Evolutionary conservation across 2,113 vertebrate species (phyloP).

Genomic region (Dasyprocta punctata): DNA sequence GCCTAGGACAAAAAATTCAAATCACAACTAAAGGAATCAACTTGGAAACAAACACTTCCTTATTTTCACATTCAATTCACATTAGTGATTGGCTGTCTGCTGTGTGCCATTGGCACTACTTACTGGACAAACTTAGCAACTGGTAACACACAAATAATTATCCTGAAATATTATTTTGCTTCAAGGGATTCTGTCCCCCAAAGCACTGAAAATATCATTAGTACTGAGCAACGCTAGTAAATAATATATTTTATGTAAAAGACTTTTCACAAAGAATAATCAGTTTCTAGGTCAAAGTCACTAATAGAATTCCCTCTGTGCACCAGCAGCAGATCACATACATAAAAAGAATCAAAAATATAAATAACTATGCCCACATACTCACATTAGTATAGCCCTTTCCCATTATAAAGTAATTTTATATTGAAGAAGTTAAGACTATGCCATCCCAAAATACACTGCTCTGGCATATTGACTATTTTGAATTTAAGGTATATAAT

Average conservation of each 20-base stretch:
- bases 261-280: conserved; percentile 22
- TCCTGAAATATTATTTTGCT: background rate
- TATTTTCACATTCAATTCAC: conserved; percentile 43
- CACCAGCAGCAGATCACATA: background rate
- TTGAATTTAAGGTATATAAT: background rate
- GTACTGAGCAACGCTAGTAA: conserved; percentile 7
- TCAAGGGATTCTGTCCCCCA: conserved; percentile 12
- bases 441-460: background rate
- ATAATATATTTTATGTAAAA: conserved; percentile 5
- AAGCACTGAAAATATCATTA: background rate
- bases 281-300: conserved; percentile 37
- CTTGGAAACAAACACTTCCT: background rate
- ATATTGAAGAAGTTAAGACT: background rate
- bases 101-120: background rate
- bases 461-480: background rate
- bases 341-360: background rate
- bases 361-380: background rate
- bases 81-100: background rate
- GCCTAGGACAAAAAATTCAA: conserved; percentile 39
- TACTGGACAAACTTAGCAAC: conserved; percentile 45
- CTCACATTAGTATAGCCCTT: background rate
- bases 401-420: background rate
- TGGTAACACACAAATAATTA: conserved; percentile 23
- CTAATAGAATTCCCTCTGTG: background rate
- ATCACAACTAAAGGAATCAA: conserved; percentile 34